Evolutionary conservation across 1,140 invertebrate species (phyloP), one percentile per base, ranked within the genome.

Genomic region (Drosophila mojavensis): DNA sequence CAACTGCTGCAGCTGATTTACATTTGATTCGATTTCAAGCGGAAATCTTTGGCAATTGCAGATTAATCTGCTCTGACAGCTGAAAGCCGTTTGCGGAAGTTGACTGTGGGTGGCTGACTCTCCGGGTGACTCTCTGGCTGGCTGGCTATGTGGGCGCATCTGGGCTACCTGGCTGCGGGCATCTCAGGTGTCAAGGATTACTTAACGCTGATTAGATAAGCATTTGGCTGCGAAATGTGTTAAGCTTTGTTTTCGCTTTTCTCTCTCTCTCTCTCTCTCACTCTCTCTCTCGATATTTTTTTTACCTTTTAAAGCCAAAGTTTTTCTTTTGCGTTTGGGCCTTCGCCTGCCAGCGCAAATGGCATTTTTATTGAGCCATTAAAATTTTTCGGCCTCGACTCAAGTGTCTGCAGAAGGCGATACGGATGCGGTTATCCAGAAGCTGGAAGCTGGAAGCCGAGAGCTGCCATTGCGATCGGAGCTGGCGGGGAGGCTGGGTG

Each of bases 291-390:
- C 33, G 5, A 30, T 30, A 5, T 9, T 33, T 9, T 33, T 89
- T 89, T 89, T 84, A 62, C 68, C 61, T 72, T 86, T 86, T 86
- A 86, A 86, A 82, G 79, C 79, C 79, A 79, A 82, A 81, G 79
- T 71, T 86, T 86, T 75, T 73, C 33, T 33, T 33, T 60, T 72
- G 67, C 66, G 75, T 70, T 60, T 60, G 53, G 60, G 56, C 56
- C n/a, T 24, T 20, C 7, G 51, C 47, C 54, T 56, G 58, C 58
- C 61, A 72, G 78, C 78, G 84, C 85, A 89, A 89, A 89, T 89
- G 84, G 84, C 85, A 90, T 89, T 89, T 89, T 89, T 89, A 89
- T 89, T 89, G 84, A 89, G 85, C 84, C 84, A 89, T 89, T 89
- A 89, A 89, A 89, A 89, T 90, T 88, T 79, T 89, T 76, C 68